These are phyloP conservation scores for Psophia crepitans DNA, from an alignment of 2,113 vertebrate genomes.

Conservation along the genomic window DNA sequence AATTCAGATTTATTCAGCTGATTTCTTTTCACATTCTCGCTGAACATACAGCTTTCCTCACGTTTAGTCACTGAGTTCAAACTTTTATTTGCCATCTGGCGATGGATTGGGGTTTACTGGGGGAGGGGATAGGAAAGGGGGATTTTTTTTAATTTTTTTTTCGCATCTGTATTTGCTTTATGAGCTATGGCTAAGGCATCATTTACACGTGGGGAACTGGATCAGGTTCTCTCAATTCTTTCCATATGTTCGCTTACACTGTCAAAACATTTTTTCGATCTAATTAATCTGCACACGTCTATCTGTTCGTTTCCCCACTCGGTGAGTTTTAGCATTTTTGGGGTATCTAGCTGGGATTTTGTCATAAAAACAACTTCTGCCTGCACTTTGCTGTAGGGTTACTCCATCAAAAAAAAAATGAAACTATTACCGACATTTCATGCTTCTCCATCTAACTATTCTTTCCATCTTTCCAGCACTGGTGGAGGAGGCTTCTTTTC, in stretches of 20 bases:
- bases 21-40: conserved; percentile 3
- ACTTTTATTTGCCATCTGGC: conserved; percentile 77
- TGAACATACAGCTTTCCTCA: conserved; percentile 45
- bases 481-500: background rate
- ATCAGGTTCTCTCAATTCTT: conserved; percentile 72
- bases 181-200: conserved; percentile 70
- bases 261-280: conserved; percentile 70
- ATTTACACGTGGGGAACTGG: conserved; percentile 74
- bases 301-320: conserved; percentile 50
- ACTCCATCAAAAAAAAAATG: background rate
- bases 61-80: conserved; percentile 13
- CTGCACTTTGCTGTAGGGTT: background rate
- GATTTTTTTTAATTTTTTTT: background rate
- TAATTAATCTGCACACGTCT: conserved; percentile 64
- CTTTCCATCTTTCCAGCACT: background rate
- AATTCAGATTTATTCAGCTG: background rate
- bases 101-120: conserved; percentile 16
- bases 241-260: conserved; percentile 77
- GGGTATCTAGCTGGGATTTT: conserved; percentile 63
- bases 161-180: conserved; percentile 78
- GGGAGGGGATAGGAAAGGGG: background rate
- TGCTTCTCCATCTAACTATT: background rate
- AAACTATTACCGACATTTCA: background rate
- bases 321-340: background rate
- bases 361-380: background rate